Conservation (phyloP, 2,113 vertebrate species). For the Amblyopsis rosae region DNA sequence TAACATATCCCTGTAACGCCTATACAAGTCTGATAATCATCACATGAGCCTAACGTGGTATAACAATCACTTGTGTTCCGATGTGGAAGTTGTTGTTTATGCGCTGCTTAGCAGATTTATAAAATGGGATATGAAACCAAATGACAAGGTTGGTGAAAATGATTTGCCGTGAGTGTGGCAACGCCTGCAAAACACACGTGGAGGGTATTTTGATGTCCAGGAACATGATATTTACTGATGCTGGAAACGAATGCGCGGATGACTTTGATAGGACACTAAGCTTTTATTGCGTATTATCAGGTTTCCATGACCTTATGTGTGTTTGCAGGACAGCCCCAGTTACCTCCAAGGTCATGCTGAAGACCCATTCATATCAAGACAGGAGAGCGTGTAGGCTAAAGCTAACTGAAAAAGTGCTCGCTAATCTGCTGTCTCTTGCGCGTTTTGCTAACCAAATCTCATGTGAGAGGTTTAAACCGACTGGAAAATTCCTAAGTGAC, state of each 20-base stretch:
- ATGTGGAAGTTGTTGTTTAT: too few relatives aligned
- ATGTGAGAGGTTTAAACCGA: slow-evolving; percentile 92
- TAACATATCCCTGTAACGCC: too few relatives aligned
- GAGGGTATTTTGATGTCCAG: background rate
- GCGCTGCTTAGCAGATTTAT: too few relatives aligned
- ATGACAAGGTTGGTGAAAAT: background rate
- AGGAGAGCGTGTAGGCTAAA: slow-evolving; percentile 17
- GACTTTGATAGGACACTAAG: background rate
- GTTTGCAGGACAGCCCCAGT: background rate
- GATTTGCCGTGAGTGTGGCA: background rate
- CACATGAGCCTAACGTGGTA: too few relatives aligned
- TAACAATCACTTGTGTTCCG: too few relatives aligned
- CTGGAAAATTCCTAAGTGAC: slow-evolving; percentile 95
- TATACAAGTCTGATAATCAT: too few relatives aligned
- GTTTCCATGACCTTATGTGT: too few relatives aligned
- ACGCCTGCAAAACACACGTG: background rate
- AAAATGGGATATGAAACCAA: background rate
- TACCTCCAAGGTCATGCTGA: slow-evolving; percentile 8
- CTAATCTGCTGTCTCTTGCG: slow-evolving; percentile 72
- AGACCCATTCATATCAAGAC: slow-evolving; percentile 25
- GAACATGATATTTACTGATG: too few relatives aligned
- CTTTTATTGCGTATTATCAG: background rate
- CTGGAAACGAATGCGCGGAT: background rate
- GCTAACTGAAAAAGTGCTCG: slow-evolving; percentile 69
- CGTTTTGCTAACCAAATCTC: slow-evolving; percentile 83